Evolutionary conservation across 2,797 vertebrate genomes (phyloP).

Genomic region (Spinibarbus caldwelli): DNA sequence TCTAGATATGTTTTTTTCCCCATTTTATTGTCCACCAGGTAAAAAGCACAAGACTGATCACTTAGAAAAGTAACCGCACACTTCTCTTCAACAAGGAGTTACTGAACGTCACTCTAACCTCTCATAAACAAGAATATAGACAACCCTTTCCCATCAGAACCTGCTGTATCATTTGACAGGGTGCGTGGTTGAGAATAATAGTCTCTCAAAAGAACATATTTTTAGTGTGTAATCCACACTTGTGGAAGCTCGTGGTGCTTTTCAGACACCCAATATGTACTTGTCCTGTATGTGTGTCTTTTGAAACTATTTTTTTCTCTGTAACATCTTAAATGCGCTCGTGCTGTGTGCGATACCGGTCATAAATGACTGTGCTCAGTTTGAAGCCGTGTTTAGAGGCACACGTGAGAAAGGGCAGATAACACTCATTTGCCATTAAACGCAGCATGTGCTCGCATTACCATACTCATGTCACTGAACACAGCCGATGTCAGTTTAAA

Average conservation of each 20-base stretch:
- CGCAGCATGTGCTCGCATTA: slow-evolving; percentile 4
- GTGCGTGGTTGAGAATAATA: neutral
- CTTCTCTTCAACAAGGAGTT: neutral
- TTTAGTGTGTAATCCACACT: neutral
- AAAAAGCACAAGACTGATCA: too few relatives aligned
- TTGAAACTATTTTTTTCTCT: neutral
- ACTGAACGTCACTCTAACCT: neutral
- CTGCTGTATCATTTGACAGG: neutral
- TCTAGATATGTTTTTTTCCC: neutral
- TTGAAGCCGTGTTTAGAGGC: slow-evolving; percentile 39
- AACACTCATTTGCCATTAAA: slow-evolving; percentile 26
- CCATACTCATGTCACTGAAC: slow-evolving; percentile 32
- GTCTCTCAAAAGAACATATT: neutral
- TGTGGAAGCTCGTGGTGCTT: neutral
- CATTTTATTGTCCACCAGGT: too few relatives aligned
- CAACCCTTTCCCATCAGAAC: neutral
- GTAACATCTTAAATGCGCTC: slow-evolving; percentile 37
- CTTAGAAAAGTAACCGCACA: neutral
- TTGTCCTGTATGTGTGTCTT: neutral
- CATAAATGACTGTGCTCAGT: slow-evolving; percentile 12
- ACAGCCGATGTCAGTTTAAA: slow-evolving; percentile 36
- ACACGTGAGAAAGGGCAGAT: slow-evolving; percentile 34
- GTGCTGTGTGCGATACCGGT: too few relatives aligned
- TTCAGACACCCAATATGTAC: neutral
- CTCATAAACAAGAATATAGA: neutral